These are phyloP conservation scores for Thaumetopoea pityocampa DNA, from an alignment of 1,140 invertebrate genomes.

Conservation along the genomic window DNA sequence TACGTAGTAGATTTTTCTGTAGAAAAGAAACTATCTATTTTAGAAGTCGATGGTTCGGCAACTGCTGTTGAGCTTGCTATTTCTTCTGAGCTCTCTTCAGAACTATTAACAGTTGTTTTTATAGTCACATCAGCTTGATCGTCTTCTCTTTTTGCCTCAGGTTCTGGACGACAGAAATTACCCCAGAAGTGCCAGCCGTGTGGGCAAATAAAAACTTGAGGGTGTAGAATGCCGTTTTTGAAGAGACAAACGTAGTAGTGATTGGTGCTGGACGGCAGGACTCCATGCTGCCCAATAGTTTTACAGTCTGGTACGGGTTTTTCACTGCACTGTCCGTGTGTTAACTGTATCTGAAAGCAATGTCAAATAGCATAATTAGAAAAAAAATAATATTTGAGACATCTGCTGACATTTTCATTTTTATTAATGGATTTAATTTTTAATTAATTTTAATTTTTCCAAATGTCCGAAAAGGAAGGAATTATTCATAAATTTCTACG, in stretches of 20 bases:
- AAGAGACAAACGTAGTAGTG: slow-evolving; percentile 60
- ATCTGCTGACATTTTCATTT: too few species aligned
- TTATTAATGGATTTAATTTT: too few species aligned
- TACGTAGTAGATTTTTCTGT: slow-evolving; percentile 45
- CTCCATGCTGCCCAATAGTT: slow-evolving; percentile 40
- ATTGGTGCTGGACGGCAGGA: slow-evolving; percentile 37
- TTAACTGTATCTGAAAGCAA: slow-evolving; percentile 45
- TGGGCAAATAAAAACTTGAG: slow-evolving; percentile 63
- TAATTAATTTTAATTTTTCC: too few species aligned
- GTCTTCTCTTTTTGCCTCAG: slow-evolving; percentile 12
- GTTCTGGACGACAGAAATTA: slow-evolving; percentile 46
- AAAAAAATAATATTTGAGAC: too few species aligned
- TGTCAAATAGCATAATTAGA: too few species aligned
- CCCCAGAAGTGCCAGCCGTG: slow-evolving; percentile 58
- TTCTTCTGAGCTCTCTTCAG: slow-evolving; percentile 6
- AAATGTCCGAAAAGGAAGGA: too few species aligned
- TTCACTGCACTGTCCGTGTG: slow-evolving; percentile 47
- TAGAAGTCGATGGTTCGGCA: slow-evolving; percentile 20
- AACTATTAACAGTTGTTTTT: slow-evolving; percentile 5
- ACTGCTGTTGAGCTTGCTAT: slow-evolving; percentile 8
- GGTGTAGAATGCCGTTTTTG: slow-evolving; percentile 33
- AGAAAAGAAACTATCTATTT: slow-evolving; percentile 46
- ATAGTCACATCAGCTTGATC: neutral
- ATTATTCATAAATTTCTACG: too few species aligned
- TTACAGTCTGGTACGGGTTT: slow-evolving; percentile 43